These are phyloP conservation scores for Dolichotis patagonum DNA, from an alignment of 2,113 vertebrate species.

Conservation along the genomic window DNA sequence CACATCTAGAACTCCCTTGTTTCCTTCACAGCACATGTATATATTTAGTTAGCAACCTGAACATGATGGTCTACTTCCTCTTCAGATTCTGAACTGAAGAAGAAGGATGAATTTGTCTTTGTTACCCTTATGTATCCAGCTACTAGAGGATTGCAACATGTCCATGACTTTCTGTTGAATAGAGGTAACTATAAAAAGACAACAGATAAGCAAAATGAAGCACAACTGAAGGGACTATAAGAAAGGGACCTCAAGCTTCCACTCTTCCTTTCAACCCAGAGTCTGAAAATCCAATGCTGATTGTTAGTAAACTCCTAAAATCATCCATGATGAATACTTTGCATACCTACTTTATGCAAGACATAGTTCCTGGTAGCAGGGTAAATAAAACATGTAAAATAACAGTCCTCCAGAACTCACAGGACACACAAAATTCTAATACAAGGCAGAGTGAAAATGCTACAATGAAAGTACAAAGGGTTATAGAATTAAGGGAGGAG, in stretches of 20 bases:
- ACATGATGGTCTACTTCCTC: background rate
- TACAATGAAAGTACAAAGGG: background rate
- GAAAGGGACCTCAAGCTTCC: background rate
- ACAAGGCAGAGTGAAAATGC: background rate
- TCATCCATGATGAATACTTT: background rate
- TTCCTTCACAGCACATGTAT: background rate
- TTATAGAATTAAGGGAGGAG: background rate
- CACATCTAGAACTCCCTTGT: background rate
- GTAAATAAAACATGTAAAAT: background rate
- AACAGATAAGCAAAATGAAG: background rate
- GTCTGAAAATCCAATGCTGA: background rate
- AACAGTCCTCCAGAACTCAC: background rate
- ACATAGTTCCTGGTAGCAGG: background rate
- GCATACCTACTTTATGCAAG: background rate
- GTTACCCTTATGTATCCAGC: background rate
- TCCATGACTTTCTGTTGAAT: background rate
- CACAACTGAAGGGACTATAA: background rate
- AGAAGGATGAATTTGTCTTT: background rate
- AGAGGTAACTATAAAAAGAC: conserved; percentile 3
- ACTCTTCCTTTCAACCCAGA: background rate
- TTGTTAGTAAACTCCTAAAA: background rate
- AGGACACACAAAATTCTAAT: background rate
- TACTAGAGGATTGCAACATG: background rate
- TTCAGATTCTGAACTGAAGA: background rate
- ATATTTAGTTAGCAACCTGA: background rate